Conservation (phyloP, 2,888 invertebrate genomes). For the Melieria crassipennis region DNA sequence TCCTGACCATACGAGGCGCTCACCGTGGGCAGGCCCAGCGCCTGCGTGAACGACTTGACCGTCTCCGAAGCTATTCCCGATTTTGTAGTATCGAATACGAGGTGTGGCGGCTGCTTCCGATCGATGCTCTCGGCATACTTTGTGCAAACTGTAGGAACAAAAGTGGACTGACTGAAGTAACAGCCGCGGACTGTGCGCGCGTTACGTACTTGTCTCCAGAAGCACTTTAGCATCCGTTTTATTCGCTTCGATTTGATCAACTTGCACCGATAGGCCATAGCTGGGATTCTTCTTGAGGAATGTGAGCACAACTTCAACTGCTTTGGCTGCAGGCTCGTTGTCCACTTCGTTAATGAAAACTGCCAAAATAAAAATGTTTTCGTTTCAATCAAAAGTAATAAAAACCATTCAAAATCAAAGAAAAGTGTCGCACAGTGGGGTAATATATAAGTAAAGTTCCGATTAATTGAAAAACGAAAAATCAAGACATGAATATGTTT, state of each 20-base stretch:
- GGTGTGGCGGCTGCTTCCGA: conserved; percentile 76
- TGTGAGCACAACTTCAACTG: conserved; percentile 76
- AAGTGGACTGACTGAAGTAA: not conserved
- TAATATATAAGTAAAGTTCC: not conserved
- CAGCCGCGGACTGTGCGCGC: not conserved
- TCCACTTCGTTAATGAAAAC: conserved; percentile 81
- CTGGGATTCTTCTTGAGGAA: conserved; percentile 77
- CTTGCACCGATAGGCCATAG: conserved; percentile 69
- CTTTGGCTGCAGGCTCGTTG: conserved; percentile 76
- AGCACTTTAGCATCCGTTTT: conserved; percentile 77
- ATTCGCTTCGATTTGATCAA: conserved; percentile 74
- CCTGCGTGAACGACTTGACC: conserved; percentile 83
- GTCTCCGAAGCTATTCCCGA: conserved; percentile 84
- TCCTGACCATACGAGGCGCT: conserved; percentile 87
- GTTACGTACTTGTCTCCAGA: conserved; percentile 73
- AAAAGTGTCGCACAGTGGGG: not conserved
- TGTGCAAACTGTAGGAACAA: conserved; percentile 72
- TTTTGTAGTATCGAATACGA: conserved; percentile 84
- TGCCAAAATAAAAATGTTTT: conserved; percentile 52
- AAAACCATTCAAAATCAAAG: conserved; percentile 17
- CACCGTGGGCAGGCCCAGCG: conserved; percentile 83
- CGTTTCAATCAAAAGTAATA: not conserved
- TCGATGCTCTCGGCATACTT: conserved; percentile 75
- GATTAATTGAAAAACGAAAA: too few species aligned
- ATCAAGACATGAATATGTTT: too few species aligned